These are phyloP conservation scores for Cepaea nemoralis DNA, from an alignment of 1,140 invertebrate genomes.

Conservation along the genomic window DNA sequence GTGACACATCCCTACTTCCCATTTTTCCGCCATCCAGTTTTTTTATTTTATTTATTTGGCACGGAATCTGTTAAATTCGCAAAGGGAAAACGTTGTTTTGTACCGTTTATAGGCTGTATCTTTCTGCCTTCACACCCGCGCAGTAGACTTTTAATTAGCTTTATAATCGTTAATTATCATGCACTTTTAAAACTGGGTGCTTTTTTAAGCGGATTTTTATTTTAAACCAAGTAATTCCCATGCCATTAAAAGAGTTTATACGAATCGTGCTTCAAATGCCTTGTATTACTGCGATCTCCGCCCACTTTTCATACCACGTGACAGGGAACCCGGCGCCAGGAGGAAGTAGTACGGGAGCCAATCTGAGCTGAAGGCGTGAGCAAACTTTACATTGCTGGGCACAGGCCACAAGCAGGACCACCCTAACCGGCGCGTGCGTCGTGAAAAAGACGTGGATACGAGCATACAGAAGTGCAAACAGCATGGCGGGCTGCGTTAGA, in stretches of 20 bases:
- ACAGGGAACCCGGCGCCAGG: background rate
- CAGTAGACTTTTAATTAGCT: too few relatives aligned
- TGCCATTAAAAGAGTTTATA: background rate
- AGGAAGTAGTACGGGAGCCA: background rate
- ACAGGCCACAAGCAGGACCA: constrained; percentile 1
- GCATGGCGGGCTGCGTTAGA: background rate
- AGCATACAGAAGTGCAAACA: constrained; percentile 10
- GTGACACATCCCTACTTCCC: too few relatives aligned
- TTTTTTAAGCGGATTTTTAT: too few relatives aligned
- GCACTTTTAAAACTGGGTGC: too few relatives aligned
- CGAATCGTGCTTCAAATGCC: background rate
- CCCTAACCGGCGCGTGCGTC: constrained; percentile 4
- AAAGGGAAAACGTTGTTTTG: too few relatives aligned
- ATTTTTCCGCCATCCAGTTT: too few relatives aligned
- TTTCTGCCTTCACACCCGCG: too few relatives aligned
- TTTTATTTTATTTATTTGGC: too few relatives aligned
- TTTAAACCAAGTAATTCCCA: too few relatives aligned
- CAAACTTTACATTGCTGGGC: background rate
- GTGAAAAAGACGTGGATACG: constrained; percentile 2
- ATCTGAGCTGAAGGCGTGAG: background rate
- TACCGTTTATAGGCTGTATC: too few relatives aligned
- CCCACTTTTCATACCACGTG: background rate
- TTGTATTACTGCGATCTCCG: background rate
- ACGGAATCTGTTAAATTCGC: too few relatives aligned
- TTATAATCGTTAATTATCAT: too few relatives aligned